Base-by-base conservation (phyloP, 2,888 invertebrate species). In the Orchesellides sinensis region DNA sequence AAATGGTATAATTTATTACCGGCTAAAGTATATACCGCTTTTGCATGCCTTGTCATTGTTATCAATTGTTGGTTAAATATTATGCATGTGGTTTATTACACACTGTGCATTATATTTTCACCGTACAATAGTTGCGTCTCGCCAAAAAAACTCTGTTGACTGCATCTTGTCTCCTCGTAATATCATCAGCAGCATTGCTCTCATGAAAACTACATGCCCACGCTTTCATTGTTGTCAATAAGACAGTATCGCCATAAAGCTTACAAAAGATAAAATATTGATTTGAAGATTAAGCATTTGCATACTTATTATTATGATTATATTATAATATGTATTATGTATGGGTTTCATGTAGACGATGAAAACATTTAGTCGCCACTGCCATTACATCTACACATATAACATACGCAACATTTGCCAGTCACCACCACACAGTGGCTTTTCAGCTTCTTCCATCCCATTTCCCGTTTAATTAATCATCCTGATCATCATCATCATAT, bases 1-100 rank as follows among this genome's bases (percentile, higher is more conserved):
- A 82, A 82, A 82, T 82, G 82, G 82, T 59, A 75, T 82, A 82
- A 82, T 82, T 82, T 82, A 82, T 82, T 82, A 66, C 45, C 74
- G 82, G 82, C 69, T 65, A 65, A 35, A 75, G 45, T 40, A n/a
- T n/a, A n/a, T n/a, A 27, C 65, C 65, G 65, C 27, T 23, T 12
- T 5, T 5, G 32, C 54, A 14, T 49, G 14, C 23, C 40, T 29
- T 80, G 80, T 80, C 80, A 80, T 72, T 54, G 54, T 70, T 65
- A 75, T 75, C 66, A 75, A 68, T 75, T 75, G 74, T 74, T 74
- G 63, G 74, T 74, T 65, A 74, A 74, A 74, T 65, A 74, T 65
- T 63, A 59, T 29, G 17, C 65, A n/a, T n/a, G n/a, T n/a, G n/a
- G n/a, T n/a, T n/a, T n/a, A n/a, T n/a, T n/a, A 74, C 45, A 52